A percentile compares a stretch with the other conserved stretches of the same genome.
phyloP scores from a whole-genome alignment of 1,140 invertebrate genomes.

The Bombus affinis region DNA sequence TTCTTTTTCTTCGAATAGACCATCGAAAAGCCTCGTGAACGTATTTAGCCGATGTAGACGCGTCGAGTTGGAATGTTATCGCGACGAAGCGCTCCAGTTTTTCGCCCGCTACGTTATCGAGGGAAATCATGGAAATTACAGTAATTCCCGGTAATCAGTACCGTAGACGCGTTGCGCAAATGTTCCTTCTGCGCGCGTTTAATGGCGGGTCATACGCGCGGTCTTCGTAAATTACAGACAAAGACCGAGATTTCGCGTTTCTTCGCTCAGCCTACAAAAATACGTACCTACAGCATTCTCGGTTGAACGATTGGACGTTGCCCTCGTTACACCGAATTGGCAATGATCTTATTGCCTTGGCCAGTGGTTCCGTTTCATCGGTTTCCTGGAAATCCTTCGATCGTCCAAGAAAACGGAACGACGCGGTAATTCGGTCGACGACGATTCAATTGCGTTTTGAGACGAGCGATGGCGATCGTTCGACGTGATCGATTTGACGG shows the following conservation, averaged over 20 bases:
- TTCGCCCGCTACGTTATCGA: conserved; percentile 31
- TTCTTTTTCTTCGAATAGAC: background rate
- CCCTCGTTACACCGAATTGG: conserved; percentile 33
- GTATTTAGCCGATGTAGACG: background rate
- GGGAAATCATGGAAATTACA: conserved; percentile 71
- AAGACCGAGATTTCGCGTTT: conserved; percentile 48
- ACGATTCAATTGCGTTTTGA: background rate
- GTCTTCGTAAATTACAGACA: conserved; percentile 5
- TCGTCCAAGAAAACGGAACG: background rate
- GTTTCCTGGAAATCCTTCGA: background rate
- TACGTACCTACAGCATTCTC: background rate
- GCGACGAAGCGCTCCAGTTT: conserved; percentile 56
- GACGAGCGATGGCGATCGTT: background rate
- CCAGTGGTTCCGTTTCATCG: background rate
- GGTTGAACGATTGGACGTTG: background rate
- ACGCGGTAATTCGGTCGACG: background rate
- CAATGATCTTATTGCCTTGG: conserved; percentile 53
- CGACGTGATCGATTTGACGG: background rate
- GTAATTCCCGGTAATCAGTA: conserved; percentile 70
- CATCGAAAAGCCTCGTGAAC: background rate
- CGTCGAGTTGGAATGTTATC: background rate
- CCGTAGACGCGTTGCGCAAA: conserved; percentile 60
- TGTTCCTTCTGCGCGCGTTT: conserved; percentile 20
- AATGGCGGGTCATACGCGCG: background rate
- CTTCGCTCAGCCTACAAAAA: conserved; percentile 20